A percentile compares a stretch with the other conserved stretches of the same genome.
phyloP scores from a whole-genome alignment of 2,113 vertebrate genomes.

The Hyperopisus bebe region DNA sequence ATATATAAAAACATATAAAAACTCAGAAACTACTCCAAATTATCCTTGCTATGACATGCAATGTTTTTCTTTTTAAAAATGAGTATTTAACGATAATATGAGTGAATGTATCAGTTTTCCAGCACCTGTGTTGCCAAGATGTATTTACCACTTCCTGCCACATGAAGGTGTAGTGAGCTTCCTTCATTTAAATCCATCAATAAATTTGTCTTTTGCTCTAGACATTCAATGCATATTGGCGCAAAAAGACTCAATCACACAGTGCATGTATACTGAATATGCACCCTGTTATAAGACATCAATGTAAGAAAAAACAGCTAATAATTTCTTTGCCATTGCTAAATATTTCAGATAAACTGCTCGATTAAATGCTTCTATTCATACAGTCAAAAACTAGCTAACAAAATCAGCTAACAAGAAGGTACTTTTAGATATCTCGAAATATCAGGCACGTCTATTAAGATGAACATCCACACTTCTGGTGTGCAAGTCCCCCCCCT shows the following conservation, averaged over 20 bases:
- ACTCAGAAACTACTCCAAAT: background rate
- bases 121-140: background rate
- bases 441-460: background rate
- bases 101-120: background rate
- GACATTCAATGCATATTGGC: background rate
- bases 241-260: background rate
- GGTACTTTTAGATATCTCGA: background rate
- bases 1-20: too few relatives aligned
- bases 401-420: background rate
- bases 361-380: background rate
- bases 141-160: constrained; percentile 20
- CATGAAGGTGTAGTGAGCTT: constrained; percentile 16
- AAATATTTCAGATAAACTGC: background rate
- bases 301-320: background rate
- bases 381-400: background rate
- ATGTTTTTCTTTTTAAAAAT: background rate
- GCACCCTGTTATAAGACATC: background rate
- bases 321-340: too few relatives aligned
- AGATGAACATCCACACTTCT: background rate
- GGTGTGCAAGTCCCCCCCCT: background rate
- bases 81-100: background rate
- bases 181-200: background rate
- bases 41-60: background rate
- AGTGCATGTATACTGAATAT: background rate
- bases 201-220: background rate